Evolutionary conservation across 2,113 vertebrate species (phyloP), one percentile per base, ranked within the genome.

Genomic region (Echinops telfairi): DNA sequence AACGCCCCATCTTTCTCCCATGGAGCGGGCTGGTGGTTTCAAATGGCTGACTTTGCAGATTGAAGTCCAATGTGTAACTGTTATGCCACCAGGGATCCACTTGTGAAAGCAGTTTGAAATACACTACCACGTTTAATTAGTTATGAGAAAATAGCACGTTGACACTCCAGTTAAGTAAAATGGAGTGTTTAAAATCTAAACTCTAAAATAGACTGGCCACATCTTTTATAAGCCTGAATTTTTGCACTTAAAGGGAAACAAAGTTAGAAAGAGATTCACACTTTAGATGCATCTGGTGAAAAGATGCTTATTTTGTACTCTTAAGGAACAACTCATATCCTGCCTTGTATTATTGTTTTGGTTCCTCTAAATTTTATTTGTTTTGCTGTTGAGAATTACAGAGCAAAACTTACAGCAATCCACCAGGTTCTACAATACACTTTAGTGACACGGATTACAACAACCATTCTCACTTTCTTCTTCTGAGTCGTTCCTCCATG

Each of bases 61-160:
- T 53, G 47, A 53, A 53, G 47, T 53, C 47, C 47, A 53, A 53
- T 9, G 9, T 53, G 47, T 6, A 53, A 53, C 47, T 53, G 47
- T 10, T 53, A 53, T 10, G 47, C 47, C 47, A 11, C 47, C 47
- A 53, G 47, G 47, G 86, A 27, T 76, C 79, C 84, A 87, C 47
- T 86, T 83, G 3, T 87, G 66, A 84, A 79, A 89, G 70, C 14
- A 75, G 19, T 94, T 93, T 86, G 91, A 79, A 91, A 88, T 88
- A 80, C 38, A 80, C 27, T 62, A 62, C 76, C 43, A 91, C 31
- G 20, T 89, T 89, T 92, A 90, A 85, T 75, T 94, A 91, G 88
- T 88, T 91, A 73, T 91, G n/a, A 89, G 87, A 86, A 88, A 96
- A 91, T 25, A 94, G 36, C 19, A 88, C 79, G 27, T 89, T 86